Conservation (phyloP, 2,888 invertebrate genomes). For the Agrochola lota region DNA sequence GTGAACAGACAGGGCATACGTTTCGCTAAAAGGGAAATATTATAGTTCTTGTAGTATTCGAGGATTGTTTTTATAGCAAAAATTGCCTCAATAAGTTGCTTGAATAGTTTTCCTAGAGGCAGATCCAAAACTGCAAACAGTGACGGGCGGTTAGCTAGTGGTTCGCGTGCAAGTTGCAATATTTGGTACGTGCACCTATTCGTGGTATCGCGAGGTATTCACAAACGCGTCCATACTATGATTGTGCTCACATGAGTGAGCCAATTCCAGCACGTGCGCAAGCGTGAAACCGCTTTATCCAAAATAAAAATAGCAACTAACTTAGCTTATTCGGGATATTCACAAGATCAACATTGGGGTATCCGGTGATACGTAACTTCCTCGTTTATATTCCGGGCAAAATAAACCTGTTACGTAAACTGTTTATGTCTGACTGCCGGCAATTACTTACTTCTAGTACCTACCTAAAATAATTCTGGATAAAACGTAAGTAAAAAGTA, state of each 20-base stretch:
- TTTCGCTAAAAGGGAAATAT: not conserved
- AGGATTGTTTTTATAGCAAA: not conserved
- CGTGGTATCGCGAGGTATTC: too few species aligned
- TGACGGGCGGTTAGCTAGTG: not conserved
- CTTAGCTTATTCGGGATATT: not conserved
- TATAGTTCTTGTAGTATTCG: not conserved
- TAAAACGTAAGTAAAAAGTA: slow-evolving; percentile 1
- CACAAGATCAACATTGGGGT: slow-evolving; percentile 2
- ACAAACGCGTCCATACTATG: not conserved
- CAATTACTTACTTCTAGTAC: not conserved
- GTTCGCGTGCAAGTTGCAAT: not conserved
- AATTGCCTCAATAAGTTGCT: not conserved
- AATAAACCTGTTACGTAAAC: not conserved
- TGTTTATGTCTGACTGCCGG: not conserved
- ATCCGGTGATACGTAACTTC: not conserved
- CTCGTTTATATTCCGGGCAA: not conserved
- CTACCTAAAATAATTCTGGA: slow-evolving; percentile 3
- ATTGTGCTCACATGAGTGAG: not conserved
- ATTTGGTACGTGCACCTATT: not conserved
- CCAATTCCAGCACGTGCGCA: not conserved
- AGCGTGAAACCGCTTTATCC: not conserved
- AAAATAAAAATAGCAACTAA: not conserved
- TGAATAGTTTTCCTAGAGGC: too few species aligned
- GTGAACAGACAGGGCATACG: not conserved
- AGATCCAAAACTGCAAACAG: not conserved